Evolutionary conservation across 2,797 vertebrate genomes (phyloP).

Genomic region (Spheniscus humboldti): DNA sequence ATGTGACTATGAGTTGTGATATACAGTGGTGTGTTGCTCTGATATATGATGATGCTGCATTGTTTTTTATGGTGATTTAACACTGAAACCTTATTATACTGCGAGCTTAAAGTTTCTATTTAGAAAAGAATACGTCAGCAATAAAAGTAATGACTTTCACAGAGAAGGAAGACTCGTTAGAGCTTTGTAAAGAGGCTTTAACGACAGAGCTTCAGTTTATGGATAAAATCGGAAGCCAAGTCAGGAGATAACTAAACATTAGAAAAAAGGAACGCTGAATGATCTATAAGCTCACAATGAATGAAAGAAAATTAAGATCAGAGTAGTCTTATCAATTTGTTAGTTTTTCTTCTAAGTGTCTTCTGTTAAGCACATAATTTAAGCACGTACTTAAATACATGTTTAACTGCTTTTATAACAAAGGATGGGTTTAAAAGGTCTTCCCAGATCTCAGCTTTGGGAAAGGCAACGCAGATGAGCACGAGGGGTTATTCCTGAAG

Average conservation of each 20-base stretch:
- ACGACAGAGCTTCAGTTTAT: background rate
- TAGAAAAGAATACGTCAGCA: constrained; percentile 41
- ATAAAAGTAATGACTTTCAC: constrained; percentile 48
- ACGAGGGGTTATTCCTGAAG: background rate
- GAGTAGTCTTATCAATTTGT: background rate
- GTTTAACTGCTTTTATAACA: background rate
- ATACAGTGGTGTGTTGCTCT: background rate
- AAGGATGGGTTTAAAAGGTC: background rate
- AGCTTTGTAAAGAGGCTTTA: background rate
- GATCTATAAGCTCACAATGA: background rate
- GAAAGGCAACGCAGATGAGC: background rate
- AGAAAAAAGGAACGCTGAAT: background rate
- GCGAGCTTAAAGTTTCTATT: background rate
- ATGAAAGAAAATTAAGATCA: background rate
- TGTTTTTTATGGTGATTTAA: constrained; percentile 15
- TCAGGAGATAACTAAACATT: background rate
- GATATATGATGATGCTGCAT: background rate
- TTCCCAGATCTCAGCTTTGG: background rate
- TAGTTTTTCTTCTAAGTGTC: background rate
- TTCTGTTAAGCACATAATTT: background rate
- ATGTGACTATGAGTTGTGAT: background rate
- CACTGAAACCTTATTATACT: background rate
- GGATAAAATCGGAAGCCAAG: constrained; percentile 8
- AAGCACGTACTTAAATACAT: background rate
- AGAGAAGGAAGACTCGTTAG: background rate